Conservation (phyloP, 2,797 vertebrate species). For the Spinus pinus region DNA sequence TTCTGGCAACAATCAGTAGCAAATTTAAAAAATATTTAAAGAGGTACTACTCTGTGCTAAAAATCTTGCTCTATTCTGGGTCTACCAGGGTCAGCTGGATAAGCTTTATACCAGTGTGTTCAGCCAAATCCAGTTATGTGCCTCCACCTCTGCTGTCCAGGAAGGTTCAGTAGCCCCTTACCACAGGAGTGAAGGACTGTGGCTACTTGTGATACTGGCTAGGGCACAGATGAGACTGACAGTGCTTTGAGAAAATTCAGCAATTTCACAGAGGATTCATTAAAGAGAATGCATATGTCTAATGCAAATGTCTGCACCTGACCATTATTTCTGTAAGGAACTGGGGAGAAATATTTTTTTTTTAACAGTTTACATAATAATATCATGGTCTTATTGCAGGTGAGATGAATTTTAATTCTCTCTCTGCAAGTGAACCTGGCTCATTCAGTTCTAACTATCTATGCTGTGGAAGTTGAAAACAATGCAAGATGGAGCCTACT, state of each 20-base stretch:
- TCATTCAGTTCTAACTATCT: not conserved
- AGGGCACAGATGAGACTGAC: not conserved
- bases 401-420: not conserved
- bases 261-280: not conserved
- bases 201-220: not conserved
- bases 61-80: not conserved
- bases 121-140: not conserved
- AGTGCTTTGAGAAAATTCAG: not conserved
- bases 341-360: not conserved
- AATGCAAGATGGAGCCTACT: not conserved
- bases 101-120: not conserved
- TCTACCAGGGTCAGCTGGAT: not conserved
- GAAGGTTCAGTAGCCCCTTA: not conserved
- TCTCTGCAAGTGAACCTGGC: not conserved
- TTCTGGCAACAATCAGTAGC: not conserved
- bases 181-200: rapidly evolving
- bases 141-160: not conserved
- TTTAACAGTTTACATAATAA: not conserved
- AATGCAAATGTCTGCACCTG: not conserved
- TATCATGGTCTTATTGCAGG: not conserved
- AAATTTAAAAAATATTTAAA: not conserved
- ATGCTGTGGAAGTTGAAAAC: not conserved
- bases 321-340: not conserved
- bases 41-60: not conserved
- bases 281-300: not conserved